Conservation (phyloP, 1,140 invertebrate species). For the Schlechtendalia chinensis region DNA sequence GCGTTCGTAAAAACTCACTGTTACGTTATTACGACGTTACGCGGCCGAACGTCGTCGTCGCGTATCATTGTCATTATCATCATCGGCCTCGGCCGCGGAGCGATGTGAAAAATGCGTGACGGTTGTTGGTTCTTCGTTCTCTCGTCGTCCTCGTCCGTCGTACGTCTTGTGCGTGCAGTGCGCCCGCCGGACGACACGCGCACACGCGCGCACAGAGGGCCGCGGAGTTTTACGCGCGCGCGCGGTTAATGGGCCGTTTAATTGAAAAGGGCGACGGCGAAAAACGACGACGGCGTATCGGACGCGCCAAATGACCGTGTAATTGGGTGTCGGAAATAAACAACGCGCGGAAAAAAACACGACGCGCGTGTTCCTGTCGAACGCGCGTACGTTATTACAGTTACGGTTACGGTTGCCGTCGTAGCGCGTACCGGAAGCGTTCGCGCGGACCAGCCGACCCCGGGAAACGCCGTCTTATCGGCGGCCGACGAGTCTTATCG, state of each 20-base stretch:
- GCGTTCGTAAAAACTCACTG: no score
- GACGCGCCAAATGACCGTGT: not conserved
- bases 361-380: no score
- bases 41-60: not conserved
- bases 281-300: not conserved
- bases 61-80: not conserved
- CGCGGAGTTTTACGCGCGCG: not conserved
- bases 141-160: no score
- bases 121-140: no score
- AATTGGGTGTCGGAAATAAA: constrained; percentile 1
- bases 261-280: not conserved
- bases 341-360: not conserved
- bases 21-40: not conserved
- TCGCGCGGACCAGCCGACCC: no score
- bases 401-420: no score
- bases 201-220: not conserved
- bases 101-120: no score
- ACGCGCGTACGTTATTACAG: no score
- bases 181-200: not conserved
- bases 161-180: not conserved
- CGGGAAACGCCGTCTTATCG: no score
- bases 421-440: no score
- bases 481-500: no score
- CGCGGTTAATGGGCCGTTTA: not conserved
- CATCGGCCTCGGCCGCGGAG: no score